Percentiles rank a stretch among this genome's conserved stretches.
phyloP scores from a whole-genome alignment of 2,113 vertebrate genomes.

The Turdus rufiventris region DNA sequence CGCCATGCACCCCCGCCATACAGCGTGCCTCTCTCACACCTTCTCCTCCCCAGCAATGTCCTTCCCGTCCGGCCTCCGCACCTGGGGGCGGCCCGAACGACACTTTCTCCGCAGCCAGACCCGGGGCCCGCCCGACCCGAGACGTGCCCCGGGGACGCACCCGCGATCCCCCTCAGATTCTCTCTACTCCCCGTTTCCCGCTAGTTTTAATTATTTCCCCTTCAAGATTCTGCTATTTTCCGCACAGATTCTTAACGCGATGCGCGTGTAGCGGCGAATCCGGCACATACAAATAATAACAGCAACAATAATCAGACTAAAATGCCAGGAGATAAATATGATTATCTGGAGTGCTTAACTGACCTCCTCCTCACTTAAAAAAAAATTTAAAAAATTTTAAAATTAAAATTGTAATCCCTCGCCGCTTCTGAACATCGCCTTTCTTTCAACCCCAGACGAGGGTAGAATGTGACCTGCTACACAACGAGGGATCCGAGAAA shows the following conservation, averaged over 20 bases:
- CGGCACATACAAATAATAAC: background rate
- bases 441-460: background rate
- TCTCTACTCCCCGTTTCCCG: background rate
- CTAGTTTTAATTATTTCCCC: background rate
- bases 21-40: background rate
- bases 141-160: background rate
- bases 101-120: background rate
- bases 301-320: background rate
- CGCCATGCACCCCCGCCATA: accelerated
- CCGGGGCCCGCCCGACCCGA: background rate
- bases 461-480: background rate
- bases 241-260: background rate
- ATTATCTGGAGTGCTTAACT: background rate
- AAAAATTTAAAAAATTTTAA: background rate
- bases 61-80: background rate
- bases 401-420: background rate
- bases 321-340: background rate
- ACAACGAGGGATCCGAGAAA: background rate
- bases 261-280: background rate
- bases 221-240: background rate
- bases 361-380: background rate
- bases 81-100: background rate
- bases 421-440: background rate
- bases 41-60: background rate
- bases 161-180: background rate